Evolutionary conservation across 2,797 vertebrate species (phyloP).

Genomic region (Scleropages formosus): DNA sequence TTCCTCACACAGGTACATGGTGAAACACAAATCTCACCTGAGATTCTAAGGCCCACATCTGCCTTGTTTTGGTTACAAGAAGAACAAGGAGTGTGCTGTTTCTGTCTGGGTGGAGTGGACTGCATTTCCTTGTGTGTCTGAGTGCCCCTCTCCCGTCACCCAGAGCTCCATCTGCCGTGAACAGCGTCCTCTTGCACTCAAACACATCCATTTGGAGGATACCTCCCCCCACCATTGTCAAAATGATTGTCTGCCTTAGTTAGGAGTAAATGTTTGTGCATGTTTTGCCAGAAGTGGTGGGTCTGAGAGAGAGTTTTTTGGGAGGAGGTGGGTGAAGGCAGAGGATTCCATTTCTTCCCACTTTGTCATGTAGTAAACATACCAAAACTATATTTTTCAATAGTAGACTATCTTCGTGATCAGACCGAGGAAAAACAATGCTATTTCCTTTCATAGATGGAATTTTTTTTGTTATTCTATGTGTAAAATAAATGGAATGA

Average conservation of each 20-base stretch:
- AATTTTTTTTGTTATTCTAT: conserved; percentile 28
- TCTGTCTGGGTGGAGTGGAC: conserved; percentile 46
- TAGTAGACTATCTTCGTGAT: conserved; percentile 37
- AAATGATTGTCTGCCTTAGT: conserved; percentile 7
- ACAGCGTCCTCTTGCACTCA: conserved; percentile 49
- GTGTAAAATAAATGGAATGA: conserved; percentile 33
- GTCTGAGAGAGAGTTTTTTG: neutral
- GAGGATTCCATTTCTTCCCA: conserved; percentile 17
- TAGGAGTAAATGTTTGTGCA: conserved; percentile 24
- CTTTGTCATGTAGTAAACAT: conserved; percentile 51
- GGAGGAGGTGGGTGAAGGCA: neutral
- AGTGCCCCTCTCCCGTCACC: conserved; percentile 37
- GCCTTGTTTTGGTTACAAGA: conserved; percentile 54
- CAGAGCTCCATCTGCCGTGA: conserved; percentile 64
- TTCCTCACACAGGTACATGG: conserved; percentile 84
- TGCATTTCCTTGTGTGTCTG: conserved; percentile 49
- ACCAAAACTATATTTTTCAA: conserved; percentile 60
- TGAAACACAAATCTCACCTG: conserved; percentile 98
- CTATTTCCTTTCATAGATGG: neutral
- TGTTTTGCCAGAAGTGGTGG: conserved; percentile 1
- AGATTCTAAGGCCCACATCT: conserved; percentile 80
- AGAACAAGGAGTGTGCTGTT: conserved; percentile 44
- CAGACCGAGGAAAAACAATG: neutral
- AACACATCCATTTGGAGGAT: conserved; percentile 62
- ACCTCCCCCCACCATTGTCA: conserved; percentile 53